Conservation (phyloP, 2,888 invertebrate species). For the Trissolcus japonicus region DNA sequence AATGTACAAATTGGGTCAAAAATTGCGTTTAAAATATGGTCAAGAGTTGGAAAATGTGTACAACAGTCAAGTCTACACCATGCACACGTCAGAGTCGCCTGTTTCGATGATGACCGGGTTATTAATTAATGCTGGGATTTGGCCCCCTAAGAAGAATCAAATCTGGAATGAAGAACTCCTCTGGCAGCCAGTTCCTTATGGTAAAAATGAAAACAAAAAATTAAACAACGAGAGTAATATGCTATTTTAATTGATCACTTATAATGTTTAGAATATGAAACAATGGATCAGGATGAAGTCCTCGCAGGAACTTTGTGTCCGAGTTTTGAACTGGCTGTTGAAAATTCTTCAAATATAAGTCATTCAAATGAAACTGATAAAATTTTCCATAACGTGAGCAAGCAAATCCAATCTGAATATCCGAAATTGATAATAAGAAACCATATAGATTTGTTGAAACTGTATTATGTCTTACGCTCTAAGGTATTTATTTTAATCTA, state of each 20-base stretch:
- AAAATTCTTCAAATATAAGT: slow-evolving; percentile 18
- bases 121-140: slow-evolving; percentile 83
- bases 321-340: slow-evolving; percentile 53
- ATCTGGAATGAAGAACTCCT: slow-evolving; percentile 78
- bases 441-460: slow-evolving; percentile 54
- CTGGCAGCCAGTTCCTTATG: slow-evolving; percentile 84
- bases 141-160: slow-evolving; percentile 79
- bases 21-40: slow-evolving; percentile 77
- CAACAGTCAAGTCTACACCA: slow-evolving; percentile 67
- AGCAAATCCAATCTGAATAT: slow-evolving; percentile 3
- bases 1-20: slow-evolving; percentile 74
- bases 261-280: slow-evolving; percentile 48
- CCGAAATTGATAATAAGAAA: slow-evolving; percentile 49
- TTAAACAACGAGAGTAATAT: neutral
- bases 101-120: slow-evolving; percentile 86
- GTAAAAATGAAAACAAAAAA: slow-evolving; percentile 28
- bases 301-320: slow-evolving; percentile 64
- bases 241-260: neutral
- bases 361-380: slow-evolving; percentile 24
- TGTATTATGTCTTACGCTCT: slow-evolving; percentile 51
- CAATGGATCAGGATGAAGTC: slow-evolving; percentile 39
- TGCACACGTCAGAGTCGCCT: slow-evolving; percentile 83
- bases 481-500: slow-evolving; percentile 36
- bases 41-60: slow-evolving; percentile 77
- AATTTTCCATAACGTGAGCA: no score